Evolutionary conservation across 2,797 vertebrate species (phyloP).

Genomic region (Echeneis naucrates): DNA sequence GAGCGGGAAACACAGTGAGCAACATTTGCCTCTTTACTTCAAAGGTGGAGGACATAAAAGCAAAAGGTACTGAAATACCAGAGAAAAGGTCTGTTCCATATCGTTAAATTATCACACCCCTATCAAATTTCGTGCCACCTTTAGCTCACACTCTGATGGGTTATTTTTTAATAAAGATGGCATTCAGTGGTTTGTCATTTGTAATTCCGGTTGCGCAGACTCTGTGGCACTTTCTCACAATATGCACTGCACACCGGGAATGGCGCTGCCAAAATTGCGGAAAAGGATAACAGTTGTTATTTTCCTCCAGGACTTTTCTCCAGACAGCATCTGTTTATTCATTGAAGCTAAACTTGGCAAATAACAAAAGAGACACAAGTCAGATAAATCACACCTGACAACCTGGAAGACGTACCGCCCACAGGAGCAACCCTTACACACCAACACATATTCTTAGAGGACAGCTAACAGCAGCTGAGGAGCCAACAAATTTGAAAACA

Average conservation of each 20-base stretch:
- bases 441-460: conserved; percentile 4
- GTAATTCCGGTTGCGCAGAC: too few relatives aligned
- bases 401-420: not conserved
- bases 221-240: too few relatives aligned
- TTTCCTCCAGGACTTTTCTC: too few relatives aligned
- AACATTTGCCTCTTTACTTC: conserved; percentile 17
- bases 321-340: too few relatives aligned
- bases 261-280: too few relatives aligned
- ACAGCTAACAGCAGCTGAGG: not conserved
- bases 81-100: not conserved
- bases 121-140: too few relatives aligned
- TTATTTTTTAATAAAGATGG: too few relatives aligned
- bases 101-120: not conserved
- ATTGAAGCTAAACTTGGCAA: not conserved
- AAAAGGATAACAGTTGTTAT: too few relatives aligned
- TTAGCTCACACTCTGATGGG: too few relatives aligned
- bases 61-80: not conserved
- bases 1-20: not conserved
- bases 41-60: not conserved
- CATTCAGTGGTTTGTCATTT: too few relatives aligned
- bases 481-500: not conserved
- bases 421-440: conserved; percentile 4
- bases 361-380: not conserved
- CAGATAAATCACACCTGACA: not conserved
- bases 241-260: too few relatives aligned